phyloP scores from a whole-genome alignment of 37 sponge, comb jelly and placozoan species.

The Dysidea cf. avara region DNA sequence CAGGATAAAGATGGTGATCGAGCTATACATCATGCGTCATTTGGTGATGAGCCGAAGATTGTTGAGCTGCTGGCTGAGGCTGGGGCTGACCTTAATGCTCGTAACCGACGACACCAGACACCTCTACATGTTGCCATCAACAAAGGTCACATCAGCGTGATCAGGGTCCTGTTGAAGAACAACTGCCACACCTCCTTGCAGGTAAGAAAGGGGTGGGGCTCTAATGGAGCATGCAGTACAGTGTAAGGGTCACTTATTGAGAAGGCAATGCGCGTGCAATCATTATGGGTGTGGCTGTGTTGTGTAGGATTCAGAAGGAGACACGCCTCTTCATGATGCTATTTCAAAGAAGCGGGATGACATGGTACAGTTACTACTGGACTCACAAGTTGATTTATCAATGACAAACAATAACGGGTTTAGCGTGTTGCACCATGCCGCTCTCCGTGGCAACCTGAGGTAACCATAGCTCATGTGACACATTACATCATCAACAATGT shows the following conservation, averaged over 20 bases:
- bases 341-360: constrained; percentile 84
- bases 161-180: constrained; percentile 50
- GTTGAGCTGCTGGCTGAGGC: constrained; percentile 60
- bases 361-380: constrained; percentile 71
- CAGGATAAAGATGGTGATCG: constrained; percentile 87
- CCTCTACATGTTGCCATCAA: constrained; percentile 86
- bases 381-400: constrained; percentile 62
- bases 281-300: too few relatives aligned
- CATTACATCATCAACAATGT: neutral
- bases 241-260: too few relatives aligned
- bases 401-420: constrained; percentile 87
- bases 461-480: neutral
- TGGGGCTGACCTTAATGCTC: constrained; percentile 75
- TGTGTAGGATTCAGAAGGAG: constrained; percentile 87
- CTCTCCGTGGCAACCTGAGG: constrained; percentile 46
- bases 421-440: constrained; percentile 83
- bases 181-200: constrained; percentile 78
- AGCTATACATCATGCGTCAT: constrained; percentile 79
- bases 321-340: constrained; percentile 95
- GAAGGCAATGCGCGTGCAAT: neutral
- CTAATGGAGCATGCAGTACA: neutral
- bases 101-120: constrained; percentile 79
- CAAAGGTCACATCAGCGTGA: constrained; percentile 78
- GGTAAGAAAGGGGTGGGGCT: constrained; percentile 27
- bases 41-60: constrained; percentile 86